A percentile compares a stretch with the other conserved stretches of the same genome.
These are phyloP conservation scores for Callinectes sapidus DNA, from an alignment of 2,888 invertebrate species.

Conservation along the genomic window DNA sequence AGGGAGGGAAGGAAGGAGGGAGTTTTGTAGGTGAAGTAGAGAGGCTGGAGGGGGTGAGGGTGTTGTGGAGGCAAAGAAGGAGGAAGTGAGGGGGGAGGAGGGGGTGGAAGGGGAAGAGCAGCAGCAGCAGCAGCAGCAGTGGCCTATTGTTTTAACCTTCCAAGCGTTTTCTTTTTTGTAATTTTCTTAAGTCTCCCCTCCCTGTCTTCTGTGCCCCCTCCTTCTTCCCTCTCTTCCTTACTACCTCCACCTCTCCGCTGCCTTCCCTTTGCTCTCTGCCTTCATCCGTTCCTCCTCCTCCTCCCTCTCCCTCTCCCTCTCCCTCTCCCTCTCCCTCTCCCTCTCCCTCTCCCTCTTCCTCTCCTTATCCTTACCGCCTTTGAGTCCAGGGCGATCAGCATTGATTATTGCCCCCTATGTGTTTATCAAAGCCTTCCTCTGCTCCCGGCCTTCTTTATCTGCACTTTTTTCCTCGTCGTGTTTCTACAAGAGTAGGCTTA, in stretches of 20 bases:
- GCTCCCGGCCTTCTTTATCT: slow-evolving; percentile 13
- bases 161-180: background rate
- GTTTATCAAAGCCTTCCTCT: slow-evolving; percentile 35
- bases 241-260: background rate
- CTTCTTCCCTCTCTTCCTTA: background rate
- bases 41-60: background rate
- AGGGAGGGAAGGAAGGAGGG: too few relatives aligned
- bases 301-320: background rate
- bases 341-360: background rate
- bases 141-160: slow-evolving; percentile 37
- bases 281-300: background rate
- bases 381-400: slow-evolving; percentile 40
- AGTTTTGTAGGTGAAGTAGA: background rate
- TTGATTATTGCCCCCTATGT: slow-evolving; percentile 51
- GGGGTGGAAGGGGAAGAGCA: background rate
- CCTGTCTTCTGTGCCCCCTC: background rate
- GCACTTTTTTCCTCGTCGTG: background rate
- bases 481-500: background rate
- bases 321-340: background rate
- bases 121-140: background rate
- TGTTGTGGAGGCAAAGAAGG: background rate
- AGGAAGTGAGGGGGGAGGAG: background rate
- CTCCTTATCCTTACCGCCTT: slow-evolving; percentile 18
- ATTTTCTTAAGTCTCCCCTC: background rate
- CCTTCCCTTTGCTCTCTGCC: background rate